A percentile compares a stretch with the other conserved stretches of the same genome.
phyloP scores from a whole-genome alignment of 2,797 vertebrate species.

The Aulostomus chinensis region DNA sequence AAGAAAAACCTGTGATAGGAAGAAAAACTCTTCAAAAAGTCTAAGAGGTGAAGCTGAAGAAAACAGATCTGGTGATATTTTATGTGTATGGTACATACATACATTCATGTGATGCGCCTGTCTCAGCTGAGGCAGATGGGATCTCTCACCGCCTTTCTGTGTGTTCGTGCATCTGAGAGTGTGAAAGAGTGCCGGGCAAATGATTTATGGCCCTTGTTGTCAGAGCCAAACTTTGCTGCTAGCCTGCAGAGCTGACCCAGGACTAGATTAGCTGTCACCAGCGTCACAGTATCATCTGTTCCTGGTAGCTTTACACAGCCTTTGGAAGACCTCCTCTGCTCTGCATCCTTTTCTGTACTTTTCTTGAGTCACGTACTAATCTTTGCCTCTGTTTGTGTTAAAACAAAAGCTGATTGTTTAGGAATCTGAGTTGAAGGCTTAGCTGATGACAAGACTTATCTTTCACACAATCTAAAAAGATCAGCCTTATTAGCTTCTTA shows the following conservation, averaged over 20 bases:
- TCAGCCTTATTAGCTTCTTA: not conserved
- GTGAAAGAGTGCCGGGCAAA: constrained; percentile 2
- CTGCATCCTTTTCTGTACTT: constrained; percentile 11
- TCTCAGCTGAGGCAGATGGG: constrained; percentile 35
- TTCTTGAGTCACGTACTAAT: constrained; percentile 8
- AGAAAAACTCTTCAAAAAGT: too few relatives aligned
- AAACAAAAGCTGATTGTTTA: too few relatives aligned
- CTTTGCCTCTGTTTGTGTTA: too few relatives aligned
- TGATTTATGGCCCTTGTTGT: constrained; percentile 66
- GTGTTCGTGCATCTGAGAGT: not conserved
- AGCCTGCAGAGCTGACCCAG: constrained; percentile 55
- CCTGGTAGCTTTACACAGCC: constrained; percentile 48
- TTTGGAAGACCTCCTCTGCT: constrained; percentile 35
- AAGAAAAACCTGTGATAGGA: too few relatives aligned
- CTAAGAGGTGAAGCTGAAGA: too few relatives aligned
- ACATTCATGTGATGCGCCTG: constrained; percentile 7
- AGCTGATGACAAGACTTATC: constrained; percentile 22
- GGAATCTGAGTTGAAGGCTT: too few relatives aligned
- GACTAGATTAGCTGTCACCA: constrained; percentile 63
- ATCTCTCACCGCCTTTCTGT: constrained; percentile 19
- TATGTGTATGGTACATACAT: constrained; percentile 15
- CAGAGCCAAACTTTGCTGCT: constrained; percentile 59
- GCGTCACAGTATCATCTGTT: constrained; percentile 58
- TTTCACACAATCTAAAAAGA: constrained; percentile 4
- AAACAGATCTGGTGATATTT: too few relatives aligned